A percentile compares a stretch with the other conserved stretches of the same genome.
These are phyloP conservation scores for Arbacia lixula DNA, from an alignment of 53 echinoderm and acorn worm species.

Conservation along the genomic window DNA sequence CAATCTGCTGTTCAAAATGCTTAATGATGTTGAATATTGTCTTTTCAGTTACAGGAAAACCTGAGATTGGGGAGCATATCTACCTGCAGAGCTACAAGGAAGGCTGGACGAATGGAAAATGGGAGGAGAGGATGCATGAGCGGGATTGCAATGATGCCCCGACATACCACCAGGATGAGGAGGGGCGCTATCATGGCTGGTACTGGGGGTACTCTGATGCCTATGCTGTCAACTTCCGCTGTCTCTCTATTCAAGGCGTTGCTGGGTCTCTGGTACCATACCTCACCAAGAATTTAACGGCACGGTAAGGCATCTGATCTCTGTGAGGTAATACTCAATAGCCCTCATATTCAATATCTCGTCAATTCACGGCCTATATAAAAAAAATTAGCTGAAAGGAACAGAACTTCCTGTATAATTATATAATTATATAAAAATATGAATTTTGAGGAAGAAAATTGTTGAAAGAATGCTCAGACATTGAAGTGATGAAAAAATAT, in stretches of 20 bases:
- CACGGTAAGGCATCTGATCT: conserved; percentile 83
- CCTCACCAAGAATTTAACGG: conserved; percentile 77
- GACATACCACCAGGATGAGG: conserved; percentile 62
- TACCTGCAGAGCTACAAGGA: conserved; percentile 91
- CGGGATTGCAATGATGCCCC: conserved; percentile 90
- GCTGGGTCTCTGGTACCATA: conserved; percentile 75
- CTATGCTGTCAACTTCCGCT: conserved; percentile 85
- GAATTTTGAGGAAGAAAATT: too few species aligned
- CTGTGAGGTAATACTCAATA: too few species aligned
- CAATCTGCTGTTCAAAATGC: too few species aligned
- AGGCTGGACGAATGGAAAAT: conserved; percentile 95
- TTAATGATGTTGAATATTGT: too few species aligned
- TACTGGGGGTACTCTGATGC: conserved; percentile 93
- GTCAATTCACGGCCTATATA: too few species aligned
- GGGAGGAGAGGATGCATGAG: conserved; percentile 92
- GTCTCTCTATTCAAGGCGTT: conserved; percentile 96
- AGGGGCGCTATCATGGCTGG: conserved; percentile 85
- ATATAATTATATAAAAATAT: too few species aligned
- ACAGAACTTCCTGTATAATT: too few species aligned
- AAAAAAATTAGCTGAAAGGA: too few species aligned
- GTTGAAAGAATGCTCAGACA: too few species aligned
- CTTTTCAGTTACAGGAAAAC: conserved; percentile 69
- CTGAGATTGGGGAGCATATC: conserved; percentile 83
- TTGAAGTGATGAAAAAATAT: too few species aligned
- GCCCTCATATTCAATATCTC: too few species aligned